Conservation (phyloP, 2,797 vertebrate species). For the Toxotes lorentzi region DNA sequence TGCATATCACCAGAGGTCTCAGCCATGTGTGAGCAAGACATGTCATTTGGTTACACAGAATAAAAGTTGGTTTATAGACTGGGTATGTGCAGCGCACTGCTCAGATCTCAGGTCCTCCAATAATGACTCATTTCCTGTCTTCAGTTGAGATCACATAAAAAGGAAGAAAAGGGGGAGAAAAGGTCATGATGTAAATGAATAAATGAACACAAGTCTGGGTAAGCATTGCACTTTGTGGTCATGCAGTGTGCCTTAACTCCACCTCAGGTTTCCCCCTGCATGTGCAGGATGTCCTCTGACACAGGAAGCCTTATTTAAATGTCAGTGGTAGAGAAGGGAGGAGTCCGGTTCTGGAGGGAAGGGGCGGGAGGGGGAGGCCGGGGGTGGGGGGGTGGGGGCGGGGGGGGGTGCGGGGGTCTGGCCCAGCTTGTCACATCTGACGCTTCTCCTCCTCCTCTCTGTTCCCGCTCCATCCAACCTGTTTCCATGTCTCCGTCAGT, state of each 20-base stretch:
- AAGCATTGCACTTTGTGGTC: conserved; percentile 37
- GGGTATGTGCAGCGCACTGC: conserved; percentile 31
- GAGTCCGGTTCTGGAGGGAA: conserved; percentile 31
- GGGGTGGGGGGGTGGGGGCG: conserved; percentile 5
- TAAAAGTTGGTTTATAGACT: conserved; percentile 29
- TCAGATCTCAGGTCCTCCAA: conserved; percentile 43
- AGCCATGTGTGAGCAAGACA: conserved; percentile 33
- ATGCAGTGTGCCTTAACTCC: conserved; percentile 23
- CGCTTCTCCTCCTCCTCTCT: conserved; percentile 50
- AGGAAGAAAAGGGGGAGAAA: conserved; percentile 15
- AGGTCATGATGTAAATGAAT: conserved; percentile 37
- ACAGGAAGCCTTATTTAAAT: conserved; percentile 72
- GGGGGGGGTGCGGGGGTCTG: background rate
- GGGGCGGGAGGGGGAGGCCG: too few relatives aligned
- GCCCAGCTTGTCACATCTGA: conserved; percentile 50
- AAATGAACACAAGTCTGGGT: conserved; percentile 36
- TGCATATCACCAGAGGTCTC: conserved; percentile 66
- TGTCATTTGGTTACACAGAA: conserved; percentile 10
- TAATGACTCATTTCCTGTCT: conserved; percentile 76
- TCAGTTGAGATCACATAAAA: conserved; percentile 43
- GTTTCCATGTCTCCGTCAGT: conserved; percentile 75
- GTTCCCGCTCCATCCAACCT: conserved; percentile 64
- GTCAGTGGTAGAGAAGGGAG: conserved; percentile 50
- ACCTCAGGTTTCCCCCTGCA: conserved; percentile 32
- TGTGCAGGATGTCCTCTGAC: conserved; percentile 71